Conservation (phyloP, 2,113 vertebrate genomes). For the Pagrus major region DNA sequence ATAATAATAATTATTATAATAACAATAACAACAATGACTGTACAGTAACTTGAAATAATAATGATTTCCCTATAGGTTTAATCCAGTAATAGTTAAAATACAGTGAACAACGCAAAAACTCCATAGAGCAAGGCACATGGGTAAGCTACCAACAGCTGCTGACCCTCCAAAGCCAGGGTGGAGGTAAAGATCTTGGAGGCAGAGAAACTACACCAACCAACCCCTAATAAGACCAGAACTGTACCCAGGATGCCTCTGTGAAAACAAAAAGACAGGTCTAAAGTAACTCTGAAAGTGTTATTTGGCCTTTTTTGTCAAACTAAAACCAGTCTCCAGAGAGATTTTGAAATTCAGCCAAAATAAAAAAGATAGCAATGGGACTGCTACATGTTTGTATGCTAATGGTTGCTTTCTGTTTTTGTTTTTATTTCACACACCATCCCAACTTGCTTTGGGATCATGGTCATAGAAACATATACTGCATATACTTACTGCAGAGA, state of each 20-base stretch:
- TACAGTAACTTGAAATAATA: no score
- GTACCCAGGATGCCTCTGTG: constrained; percentile 85
- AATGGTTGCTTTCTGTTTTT: no score
- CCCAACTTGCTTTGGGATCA: no score
- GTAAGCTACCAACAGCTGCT: constrained; percentile 91
- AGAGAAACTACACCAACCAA: constrained; percentile 92
- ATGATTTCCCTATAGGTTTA: not conserved
- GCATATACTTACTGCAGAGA: constrained; percentile 88
- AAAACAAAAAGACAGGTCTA: constrained; percentile 28
- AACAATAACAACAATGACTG: not conserved
- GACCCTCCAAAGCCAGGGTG: constrained; percentile 90
- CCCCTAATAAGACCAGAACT: constrained; percentile 80
- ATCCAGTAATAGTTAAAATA: constrained; percentile 81
- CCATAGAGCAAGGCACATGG: constrained; percentile 92
- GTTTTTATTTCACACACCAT: no score
- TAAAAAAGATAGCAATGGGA: no score
- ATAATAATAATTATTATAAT: not conserved
- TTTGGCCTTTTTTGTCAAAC: no score
- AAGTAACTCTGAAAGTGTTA: constrained; percentile 4
- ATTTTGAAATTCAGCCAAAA: no score
- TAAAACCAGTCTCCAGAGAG: no score
- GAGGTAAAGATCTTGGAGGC: constrained; percentile 94
- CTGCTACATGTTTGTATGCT: no score
- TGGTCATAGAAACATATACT: no score
- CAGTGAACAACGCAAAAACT: constrained; percentile 89